These are phyloP conservation scores for Abscondita cerata DNA, from an alignment of 2,888 invertebrate species.

Conservation along the genomic window DNA sequence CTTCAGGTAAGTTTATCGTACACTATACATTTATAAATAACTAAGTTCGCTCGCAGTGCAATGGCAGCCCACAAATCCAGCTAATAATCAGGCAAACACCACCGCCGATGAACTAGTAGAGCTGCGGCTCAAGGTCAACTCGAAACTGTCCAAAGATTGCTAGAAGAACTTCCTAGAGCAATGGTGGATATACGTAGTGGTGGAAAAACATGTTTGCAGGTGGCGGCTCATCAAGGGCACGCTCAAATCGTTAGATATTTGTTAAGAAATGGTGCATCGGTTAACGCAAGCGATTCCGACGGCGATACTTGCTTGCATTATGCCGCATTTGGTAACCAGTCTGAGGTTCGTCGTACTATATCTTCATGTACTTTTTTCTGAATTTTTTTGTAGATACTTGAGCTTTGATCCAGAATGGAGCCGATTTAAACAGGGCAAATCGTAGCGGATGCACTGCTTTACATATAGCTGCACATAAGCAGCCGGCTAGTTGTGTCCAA, in stretches of 20 bases:
- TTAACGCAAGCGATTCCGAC: conserved; percentile 82
- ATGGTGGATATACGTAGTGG: conserved; percentile 72
- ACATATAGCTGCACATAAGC: conserved; percentile 88
- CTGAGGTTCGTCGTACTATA: conserved; percentile 59
- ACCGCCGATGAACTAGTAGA: conserved; percentile 56
- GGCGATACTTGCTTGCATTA: conserved; percentile 88
- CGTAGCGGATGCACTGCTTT: conserved; percentile 82
- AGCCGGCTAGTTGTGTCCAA: conserved; percentile 78
- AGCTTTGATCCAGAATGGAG: conserved; percentile 73
- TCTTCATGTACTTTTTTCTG: conserved; percentile 13
- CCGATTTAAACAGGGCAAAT: conserved; percentile 78
- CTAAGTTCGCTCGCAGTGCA: conserved; percentile 48
- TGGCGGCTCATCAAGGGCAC: conserved; percentile 86
- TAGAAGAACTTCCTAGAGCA: conserved; percentile 59
- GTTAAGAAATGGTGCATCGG: conserved; percentile 73
- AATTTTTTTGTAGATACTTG: conserved; percentile 62
- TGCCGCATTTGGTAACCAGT: conserved; percentile 83
- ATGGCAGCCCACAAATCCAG: conserved; percentile 53
- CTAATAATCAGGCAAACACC: conserved; percentile 50
- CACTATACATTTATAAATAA: conserved; percentile 18
- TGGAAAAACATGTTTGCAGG: conserved; percentile 83
- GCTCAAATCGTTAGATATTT: conserved; percentile 73
- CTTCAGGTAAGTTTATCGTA: conserved; percentile 55
- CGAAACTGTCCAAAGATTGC: conserved; percentile 69
- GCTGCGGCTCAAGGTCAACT: conserved; percentile 81